These are phyloP conservation scores for Tetramorium simillimum DNA, from an alignment of 1,140 invertebrate genomes.

Conservation along the genomic window DNA sequence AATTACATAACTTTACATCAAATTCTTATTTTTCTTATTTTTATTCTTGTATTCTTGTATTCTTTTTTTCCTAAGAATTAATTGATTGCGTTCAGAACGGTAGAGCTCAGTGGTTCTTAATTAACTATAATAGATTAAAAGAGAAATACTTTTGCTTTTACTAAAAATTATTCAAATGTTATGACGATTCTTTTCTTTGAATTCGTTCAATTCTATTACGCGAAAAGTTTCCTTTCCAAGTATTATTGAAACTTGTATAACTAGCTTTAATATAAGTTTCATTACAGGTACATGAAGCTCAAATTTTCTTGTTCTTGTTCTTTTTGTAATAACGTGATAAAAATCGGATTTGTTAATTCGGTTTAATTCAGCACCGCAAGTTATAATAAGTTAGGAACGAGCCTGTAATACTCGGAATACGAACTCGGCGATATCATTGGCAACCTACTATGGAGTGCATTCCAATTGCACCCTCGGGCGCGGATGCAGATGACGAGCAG, in stretches of 20 bases:
- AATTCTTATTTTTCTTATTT: neutral
- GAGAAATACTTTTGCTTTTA: neutral
- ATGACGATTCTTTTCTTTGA: neutral
- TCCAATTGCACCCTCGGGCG: conserved; percentile 62
- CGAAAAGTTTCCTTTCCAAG: neutral
- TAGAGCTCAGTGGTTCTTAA: neutral
- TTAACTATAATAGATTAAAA: neutral
- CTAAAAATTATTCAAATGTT: neutral
- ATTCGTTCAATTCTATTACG: neutral
- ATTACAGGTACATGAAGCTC: neutral
- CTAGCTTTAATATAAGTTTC: neutral
- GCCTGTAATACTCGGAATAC: conserved; percentile 19
- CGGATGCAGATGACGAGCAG: conserved; percentile 62
- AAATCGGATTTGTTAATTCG: neutral
- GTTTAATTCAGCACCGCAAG: neutral
- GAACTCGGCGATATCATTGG: conserved; percentile 55
- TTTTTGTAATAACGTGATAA: neutral
- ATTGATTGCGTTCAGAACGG: neutral
- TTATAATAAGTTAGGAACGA: neutral
- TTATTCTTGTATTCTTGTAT: no score
- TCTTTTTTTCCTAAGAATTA: neutral
- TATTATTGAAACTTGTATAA: neutral
- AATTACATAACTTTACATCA: neutral
- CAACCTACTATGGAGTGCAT: conserved; percentile 53
- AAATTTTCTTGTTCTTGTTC: neutral